phyloP scores from a whole-genome alignment of 2,797 vertebrate genomes.

The Sebastes itinus region DNA sequence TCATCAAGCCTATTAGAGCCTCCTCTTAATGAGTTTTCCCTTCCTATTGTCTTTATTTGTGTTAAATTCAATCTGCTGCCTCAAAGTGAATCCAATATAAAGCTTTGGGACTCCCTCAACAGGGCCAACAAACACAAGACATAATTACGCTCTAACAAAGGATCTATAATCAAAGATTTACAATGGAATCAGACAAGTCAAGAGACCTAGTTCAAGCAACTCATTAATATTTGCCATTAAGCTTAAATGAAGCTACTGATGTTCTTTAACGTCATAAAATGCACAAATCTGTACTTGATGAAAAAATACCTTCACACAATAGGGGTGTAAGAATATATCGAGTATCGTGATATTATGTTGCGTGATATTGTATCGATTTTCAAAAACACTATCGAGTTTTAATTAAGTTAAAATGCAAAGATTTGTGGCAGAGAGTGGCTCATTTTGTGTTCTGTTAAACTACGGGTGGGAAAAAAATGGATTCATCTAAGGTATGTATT shows the following conservation, averaged over 20 bases:
- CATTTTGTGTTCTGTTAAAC: too few species aligned
- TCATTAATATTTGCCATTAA: slow-evolving; percentile 10
- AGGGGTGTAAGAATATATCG: too few species aligned
- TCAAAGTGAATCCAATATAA: slow-evolving; percentile 67
- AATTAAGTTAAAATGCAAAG: too few species aligned
- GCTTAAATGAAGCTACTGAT: neutral
- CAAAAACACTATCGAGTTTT: too few species aligned
- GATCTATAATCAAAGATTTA: slow-evolving; percentile 54
- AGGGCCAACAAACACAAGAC: slow-evolving; percentile 35
- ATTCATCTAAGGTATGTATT: too few species aligned
- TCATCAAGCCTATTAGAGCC: slow-evolving; percentile 51
- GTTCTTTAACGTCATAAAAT: neutral
- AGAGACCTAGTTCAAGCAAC: slow-evolving; percentile 12
- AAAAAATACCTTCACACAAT: neutral
- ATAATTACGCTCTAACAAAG: slow-evolving; percentile 65
- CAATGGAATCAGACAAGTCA: slow-evolving; percentile 21
- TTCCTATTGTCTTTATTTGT: slow-evolving; percentile 66
- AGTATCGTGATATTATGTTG: too few species aligned
- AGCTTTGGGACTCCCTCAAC: slow-evolving; percentile 54
- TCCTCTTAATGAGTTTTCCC: slow-evolving; percentile 64
- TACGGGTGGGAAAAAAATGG: too few species aligned
- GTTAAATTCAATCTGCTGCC: slow-evolving; percentile 63
- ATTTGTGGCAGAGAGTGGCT: too few species aligned
- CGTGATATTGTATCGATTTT: too few species aligned
- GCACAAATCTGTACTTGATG: neutral